A percentile compares a stretch with the other conserved stretches of the same genome.
Conservation (phyloP, 2,113 vertebrate species). For the Proteles cristata region DNA sequence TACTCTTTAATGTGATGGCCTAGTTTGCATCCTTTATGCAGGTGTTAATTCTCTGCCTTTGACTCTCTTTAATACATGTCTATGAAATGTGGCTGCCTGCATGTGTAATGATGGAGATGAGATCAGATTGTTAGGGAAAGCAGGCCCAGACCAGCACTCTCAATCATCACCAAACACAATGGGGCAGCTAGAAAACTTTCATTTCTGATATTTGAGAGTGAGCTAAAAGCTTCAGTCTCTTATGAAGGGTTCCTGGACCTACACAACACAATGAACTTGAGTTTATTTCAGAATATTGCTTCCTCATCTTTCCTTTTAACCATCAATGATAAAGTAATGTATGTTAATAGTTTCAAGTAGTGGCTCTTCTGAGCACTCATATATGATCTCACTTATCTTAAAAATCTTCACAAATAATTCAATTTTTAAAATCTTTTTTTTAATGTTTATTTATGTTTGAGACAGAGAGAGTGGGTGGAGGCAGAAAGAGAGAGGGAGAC, state of each 20-base stretch:
- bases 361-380: background rate
- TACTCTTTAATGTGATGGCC: conserved; percentile 76
- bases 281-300: background rate
- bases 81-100: conserved; percentile 27
- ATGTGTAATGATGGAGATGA: background rate
- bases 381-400: background rate
- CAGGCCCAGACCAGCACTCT: background rate
- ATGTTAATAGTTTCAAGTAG: background rate
- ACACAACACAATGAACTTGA: background rate
- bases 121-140: background rate
- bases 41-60: conserved; percentile 79
- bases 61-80: conserved; percentile 66
- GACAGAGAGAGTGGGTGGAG: too few relatives aligned
- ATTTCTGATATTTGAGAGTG: background rate
- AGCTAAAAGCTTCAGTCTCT: background rate
- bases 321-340: background rate
- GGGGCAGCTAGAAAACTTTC: background rate
- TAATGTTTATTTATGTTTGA: too few relatives aligned
- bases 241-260: background rate
- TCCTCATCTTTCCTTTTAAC: conserved; percentile 16
- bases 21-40: conserved; percentile 74
- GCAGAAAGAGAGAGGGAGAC: too few relatives aligned
- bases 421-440: background rate
- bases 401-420: background rate
- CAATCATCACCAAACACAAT: background rate